Conservation (phyloP, 2,888 invertebrate species). For the Latrodectus elegans region DNA sequence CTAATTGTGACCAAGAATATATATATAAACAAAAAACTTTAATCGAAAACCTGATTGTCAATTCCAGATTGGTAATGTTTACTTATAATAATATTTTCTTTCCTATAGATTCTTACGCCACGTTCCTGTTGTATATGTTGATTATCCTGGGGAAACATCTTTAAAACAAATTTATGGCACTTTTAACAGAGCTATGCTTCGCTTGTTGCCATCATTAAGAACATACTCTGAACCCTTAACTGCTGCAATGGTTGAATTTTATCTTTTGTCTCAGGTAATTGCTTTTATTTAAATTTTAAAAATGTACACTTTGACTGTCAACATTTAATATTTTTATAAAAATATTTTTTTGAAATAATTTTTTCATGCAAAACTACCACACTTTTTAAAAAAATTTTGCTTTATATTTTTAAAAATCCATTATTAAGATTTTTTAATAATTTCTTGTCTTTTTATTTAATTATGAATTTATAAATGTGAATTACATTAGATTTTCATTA, state of each 20-base stretch:
- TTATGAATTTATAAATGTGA: neutral
- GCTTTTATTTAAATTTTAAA: too few species aligned
- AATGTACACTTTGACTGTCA: too few species aligned
- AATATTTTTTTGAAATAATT: too few species aligned
- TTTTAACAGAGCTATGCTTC: slow-evolving; percentile 97
- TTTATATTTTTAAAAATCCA: too few species aligned
- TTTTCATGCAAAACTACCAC: too few species aligned
- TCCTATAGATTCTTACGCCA: slow-evolving; percentile 82
- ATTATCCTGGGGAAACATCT: slow-evolving; percentile 98
- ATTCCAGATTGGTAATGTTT: neutral
- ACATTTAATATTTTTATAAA: too few species aligned
- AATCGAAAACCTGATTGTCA: too few species aligned
- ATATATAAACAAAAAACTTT: too few species aligned
- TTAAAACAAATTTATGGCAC: slow-evolving; percentile 98
- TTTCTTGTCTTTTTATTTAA: too few species aligned
- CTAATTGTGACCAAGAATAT: too few species aligned
- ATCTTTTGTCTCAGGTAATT: slow-evolving; percentile 88
- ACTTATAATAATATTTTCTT: neutral
- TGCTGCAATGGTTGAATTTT: slow-evolving; percentile 99
- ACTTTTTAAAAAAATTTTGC: too few species aligned
- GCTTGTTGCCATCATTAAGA: slow-evolving; percentile 91
- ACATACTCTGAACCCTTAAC: slow-evolving; percentile 97
- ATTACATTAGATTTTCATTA: neutral
- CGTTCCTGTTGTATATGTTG: slow-evolving; percentile 98
- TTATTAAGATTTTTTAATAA: too few species aligned